Conservation (phyloP, 2,113 vertebrate species). For the Sander lucioperca region DNA sequence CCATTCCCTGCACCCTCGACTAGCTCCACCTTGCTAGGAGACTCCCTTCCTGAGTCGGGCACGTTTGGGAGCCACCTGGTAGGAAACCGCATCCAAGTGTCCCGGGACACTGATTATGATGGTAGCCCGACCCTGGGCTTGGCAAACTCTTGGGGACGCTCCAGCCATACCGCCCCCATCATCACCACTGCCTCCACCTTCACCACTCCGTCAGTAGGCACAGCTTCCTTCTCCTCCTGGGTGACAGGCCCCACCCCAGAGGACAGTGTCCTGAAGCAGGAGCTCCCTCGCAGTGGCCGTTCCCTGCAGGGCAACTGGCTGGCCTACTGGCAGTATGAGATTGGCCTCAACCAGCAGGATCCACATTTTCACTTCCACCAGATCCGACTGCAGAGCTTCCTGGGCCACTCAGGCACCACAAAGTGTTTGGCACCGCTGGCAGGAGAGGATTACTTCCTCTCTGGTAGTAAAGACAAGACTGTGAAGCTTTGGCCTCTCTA, state of each 20-base stretch:
- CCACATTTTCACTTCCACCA: slow-evolving; percentile 97
- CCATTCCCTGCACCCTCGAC: slow-evolving; percentile 75
- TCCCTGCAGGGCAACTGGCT: slow-evolving; percentile 97
- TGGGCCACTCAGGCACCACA: slow-evolving; percentile 91
- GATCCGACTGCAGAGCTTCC: slow-evolving; percentile 96
- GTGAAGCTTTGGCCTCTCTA: slow-evolving; percentile 96
- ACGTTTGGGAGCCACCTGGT: slow-evolving; percentile 95
- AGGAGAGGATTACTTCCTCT: slow-evolving; percentile 96
- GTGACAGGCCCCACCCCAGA: slow-evolving; percentile 77
- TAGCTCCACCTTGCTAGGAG: slow-evolving; percentile 68
- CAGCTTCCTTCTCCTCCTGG: slow-evolving; percentile 78
- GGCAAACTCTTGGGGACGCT: slow-evolving; percentile 78
- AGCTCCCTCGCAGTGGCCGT: slow-evolving; percentile 90
- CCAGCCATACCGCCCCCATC: slow-evolving; percentile 53
- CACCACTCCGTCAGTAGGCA: slow-evolving; percentile 46
- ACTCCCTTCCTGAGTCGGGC: slow-evolving; percentile 89
- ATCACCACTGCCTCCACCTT: slow-evolving; percentile 73
- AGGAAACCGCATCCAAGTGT: slow-evolving; percentile 97
- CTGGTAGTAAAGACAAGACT: slow-evolving; percentile 96
- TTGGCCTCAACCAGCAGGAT: slow-evolving; percentile 95
- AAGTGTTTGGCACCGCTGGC: slow-evolving; percentile 92
- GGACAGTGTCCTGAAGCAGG: slow-evolving; percentile 90
- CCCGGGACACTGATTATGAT: slow-evolving; percentile 78
- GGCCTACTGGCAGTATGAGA: slow-evolving; percentile 99
- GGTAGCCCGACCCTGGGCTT: slow-evolving; percentile 66